Percentiles rank a stretch among this genome's conserved stretches.
Evolutionary conservation across 2,888 invertebrate genomes (phyloP).

Genomic region (Drosophila koepferae): DNA sequence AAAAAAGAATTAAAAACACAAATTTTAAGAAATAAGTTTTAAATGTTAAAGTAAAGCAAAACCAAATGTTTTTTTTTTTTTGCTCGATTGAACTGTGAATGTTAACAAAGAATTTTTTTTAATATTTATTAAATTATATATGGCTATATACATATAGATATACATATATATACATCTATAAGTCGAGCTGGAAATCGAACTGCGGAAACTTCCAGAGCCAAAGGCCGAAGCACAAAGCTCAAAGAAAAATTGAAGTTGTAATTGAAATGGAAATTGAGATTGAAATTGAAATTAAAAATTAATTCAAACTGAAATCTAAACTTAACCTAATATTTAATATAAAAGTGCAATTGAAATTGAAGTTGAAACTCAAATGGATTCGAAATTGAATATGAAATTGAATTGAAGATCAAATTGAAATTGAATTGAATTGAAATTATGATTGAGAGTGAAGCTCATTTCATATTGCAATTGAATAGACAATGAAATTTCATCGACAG

Average conservation of each 20-base stretch:
- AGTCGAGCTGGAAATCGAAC: constrained; percentile 23
- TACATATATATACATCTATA: constrained; percentile 7
- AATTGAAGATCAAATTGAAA: not conserved
- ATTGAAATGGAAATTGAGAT: not conserved
- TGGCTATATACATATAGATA: constrained; percentile 22
- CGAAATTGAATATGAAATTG: not conserved
- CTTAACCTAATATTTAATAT: constrained; percentile 1
- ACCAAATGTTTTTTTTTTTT: constrained; percentile 27
- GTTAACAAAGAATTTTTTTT: constrained; percentile 52
- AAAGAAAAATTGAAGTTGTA: constrained; percentile 3
- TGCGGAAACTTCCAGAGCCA: constrained; percentile 10
- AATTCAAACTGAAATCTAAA: not conserved
- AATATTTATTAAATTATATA: constrained; percentile 37
- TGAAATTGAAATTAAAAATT: constrained; percentile 2
- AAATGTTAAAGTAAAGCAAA: constrained; percentile 29
- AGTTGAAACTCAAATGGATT: not conserved
- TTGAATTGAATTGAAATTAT: not conserved
- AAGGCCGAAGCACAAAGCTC: not conserved
- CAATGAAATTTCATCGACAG: not conserved
- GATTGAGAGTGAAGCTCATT: not conserved
- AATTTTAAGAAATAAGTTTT: constrained; percentile 36
- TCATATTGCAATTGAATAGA: not conserved
- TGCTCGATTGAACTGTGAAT: constrained; percentile 62
- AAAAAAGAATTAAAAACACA: constrained; percentile 1
- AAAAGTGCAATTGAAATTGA: not conserved